Percentiles rank a stretch among this genome's conserved stretches.
phyloP scores from a whole-genome alignment of 2,797 vertebrate species.

The Caiman crocodilus region DNA sequence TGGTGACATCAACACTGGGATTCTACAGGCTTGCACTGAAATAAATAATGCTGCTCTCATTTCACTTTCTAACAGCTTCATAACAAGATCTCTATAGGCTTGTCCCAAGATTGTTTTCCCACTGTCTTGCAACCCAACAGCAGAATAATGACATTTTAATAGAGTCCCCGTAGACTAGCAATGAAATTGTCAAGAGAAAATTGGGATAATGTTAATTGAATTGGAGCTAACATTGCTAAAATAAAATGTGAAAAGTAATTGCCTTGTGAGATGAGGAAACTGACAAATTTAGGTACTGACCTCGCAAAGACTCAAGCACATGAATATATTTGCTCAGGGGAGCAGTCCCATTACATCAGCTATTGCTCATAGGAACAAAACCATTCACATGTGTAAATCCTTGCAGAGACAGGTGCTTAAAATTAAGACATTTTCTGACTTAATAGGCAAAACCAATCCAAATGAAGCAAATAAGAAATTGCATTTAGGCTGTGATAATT shows the following conservation, averaged over 20 bases:
- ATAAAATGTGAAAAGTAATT: conserved; percentile 61
- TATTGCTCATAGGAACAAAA: conserved; percentile 11
- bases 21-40: conserved; percentile 45
- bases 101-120: conserved; percentile 70
- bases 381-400: not conserved
- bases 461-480: not conserved
- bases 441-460: conserved; percentile 1
- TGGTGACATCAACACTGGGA: conserved; percentile 42
- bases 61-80: conserved; percentile 68
- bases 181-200: conserved; percentile 76
- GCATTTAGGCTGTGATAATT: not conserved
- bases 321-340: conserved; percentile 7
- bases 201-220: conserved; percentile 68
- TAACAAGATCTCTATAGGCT: conserved; percentile 71
- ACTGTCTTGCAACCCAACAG: conserved; percentile 61
- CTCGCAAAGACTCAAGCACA: not conserved
- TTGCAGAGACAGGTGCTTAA: not conserved
- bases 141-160: conserved; percentile 76
- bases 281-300: not conserved
- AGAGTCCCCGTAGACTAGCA: conserved; percentile 68
- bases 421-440: not conserved
- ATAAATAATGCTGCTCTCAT: conserved; percentile 72
- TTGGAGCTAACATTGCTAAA: conserved; percentile 62
- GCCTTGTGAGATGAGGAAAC: not conserved
- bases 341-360: not conserved